Base-by-base conservation (phyloP, 2,797 vertebrate genomes). In the Parauchenoglanis punctatus region DNA sequence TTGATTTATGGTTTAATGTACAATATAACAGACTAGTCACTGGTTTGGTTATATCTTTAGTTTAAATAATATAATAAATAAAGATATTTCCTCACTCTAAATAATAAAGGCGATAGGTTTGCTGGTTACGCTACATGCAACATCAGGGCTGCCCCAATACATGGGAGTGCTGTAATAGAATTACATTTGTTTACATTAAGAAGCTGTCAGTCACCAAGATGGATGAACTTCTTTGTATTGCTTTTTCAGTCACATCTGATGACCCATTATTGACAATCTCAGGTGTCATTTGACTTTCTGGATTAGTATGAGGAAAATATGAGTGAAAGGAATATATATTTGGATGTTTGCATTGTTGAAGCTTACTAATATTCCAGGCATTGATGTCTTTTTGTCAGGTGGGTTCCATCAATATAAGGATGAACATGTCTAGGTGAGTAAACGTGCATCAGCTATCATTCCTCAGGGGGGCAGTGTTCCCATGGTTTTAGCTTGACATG, bases 391-490 rank as follows among this genome's bases (percentile, higher is more conserved):
- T 28, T 20, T 59, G 58, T 81, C 77, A 61, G 31, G n/a, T 20
- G 52, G 61, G 40, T n/a, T 61, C 31, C 61, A 52, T 65, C 25
- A 81, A 28, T 28, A 15, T 65, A 44, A 82, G 15, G 40, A 82
- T 65, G 17, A 25, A 67, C 40, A 81, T 63, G 58, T 25, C 31
- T 15, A 44, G 20, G 35, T 46, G 56, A 61, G 35, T 46, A 65
- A 65, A 31, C 44, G 61, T 4, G 15, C n/a, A 12, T 65, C 31
- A 44, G 7, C 11, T 63, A 25, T 40, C 56, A 67, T 44, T 89
- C 88, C 88, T 83, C 90, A 81, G 31, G 90, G 73, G 49, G 90
- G 88, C 88, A 88, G 82, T 85, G 85, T 87, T 72, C 58, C 83
- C 88, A 80, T 87, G 63, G n/a, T n/a, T 87, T 87, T 61, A 61